Percentiles rank a stretch among this genome's conserved stretches.
These are phyloP conservation scores for Trichoplusia ni DNA, from an alignment of 1,140 invertebrate species.

Conservation along the genomic window DNA sequence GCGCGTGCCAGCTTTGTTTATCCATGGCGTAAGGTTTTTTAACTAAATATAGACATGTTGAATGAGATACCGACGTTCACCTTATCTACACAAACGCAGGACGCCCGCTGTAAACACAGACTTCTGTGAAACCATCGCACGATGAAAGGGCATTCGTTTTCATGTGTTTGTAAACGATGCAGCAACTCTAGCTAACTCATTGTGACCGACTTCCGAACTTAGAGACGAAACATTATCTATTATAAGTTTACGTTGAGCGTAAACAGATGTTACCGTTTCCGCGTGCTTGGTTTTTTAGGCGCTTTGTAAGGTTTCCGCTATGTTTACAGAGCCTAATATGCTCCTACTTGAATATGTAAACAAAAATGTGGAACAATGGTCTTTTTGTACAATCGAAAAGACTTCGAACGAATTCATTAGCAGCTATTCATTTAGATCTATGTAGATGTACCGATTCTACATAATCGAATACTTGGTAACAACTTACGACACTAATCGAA, in stretches of 20 bases:
- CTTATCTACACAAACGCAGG: slow-evolving; percentile 35
- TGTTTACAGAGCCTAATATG: too few species aligned
- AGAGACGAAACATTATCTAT: slow-evolving; percentile 14
- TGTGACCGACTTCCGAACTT: not conserved
- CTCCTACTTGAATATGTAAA: too few species aligned
- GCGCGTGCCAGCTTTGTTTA: slow-evolving; percentile 4
- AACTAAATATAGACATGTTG: slow-evolving; percentile 35
- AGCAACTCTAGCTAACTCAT: not conserved
- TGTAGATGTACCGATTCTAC: too few species aligned
- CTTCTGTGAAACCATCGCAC: slow-evolving; percentile 27
- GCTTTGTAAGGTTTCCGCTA: not conserved
- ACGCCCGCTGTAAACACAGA: slow-evolving; percentile 28
- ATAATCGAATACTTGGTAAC: too few species aligned
- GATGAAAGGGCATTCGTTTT: slow-evolving; percentile 35
- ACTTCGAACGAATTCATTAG: too few species aligned
- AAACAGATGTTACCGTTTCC: not conserved
- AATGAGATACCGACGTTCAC: slow-evolving; percentile 1
- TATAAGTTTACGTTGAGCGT: not conserved
- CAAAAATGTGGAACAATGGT: too few species aligned
- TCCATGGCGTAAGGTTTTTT: slow-evolving; percentile 17
- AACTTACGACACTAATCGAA: too few species aligned
- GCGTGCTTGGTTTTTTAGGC: not conserved
- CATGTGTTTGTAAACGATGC: slow-evolving; percentile 23
- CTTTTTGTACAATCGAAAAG: too few species aligned
- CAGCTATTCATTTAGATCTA: too few species aligned